These are phyloP conservation scores for Danio rerio DNA, from an alignment of 2,113 vertebrate species.

Conservation along the genomic window GRCz12tu NC_133185.1:27611501-27612000, in stretches of 20 bases:
- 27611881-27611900: no score
- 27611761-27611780: no score
- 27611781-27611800: not conserved
- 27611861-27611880: not conserved
- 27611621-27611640: not conserved
- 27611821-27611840: not conserved
- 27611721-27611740: not conserved
- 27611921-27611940: no score
- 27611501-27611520: slow-evolving; percentile 60
- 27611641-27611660: no score
- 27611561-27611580: slow-evolving; percentile 35
- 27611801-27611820: not conserved
- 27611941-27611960: no score
- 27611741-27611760: not conserved
- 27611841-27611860: not conserved
- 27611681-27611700: no score
- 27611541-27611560: slow-evolving; percentile 54
- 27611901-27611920: no score
- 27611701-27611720: no score
- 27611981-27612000: no score
- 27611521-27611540: slow-evolving; percentile 58
- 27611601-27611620: not conserved
- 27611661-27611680: no score
- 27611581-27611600: slow-evolving; percentile 6
- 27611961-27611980: no score